phyloP scores from a whole-genome alignment of 2,888 invertebrate genomes.

The Apamea sordens region DNA sequence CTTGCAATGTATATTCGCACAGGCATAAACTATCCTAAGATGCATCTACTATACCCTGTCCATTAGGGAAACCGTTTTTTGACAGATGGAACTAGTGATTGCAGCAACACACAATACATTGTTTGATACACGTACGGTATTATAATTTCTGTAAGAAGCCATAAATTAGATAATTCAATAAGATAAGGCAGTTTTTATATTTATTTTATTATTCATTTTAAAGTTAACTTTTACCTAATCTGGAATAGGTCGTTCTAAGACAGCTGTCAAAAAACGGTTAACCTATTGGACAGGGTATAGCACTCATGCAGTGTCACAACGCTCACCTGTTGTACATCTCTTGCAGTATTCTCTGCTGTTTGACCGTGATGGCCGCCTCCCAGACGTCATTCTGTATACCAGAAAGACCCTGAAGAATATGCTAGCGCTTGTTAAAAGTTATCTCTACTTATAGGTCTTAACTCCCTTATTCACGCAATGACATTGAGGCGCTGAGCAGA shows the following conservation, averaged over 20 bases:
- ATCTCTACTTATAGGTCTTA: conserved; percentile 10
- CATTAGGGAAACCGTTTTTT: too few species aligned
- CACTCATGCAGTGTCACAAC: conserved; percentile 23
- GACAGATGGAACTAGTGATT: too few species aligned
- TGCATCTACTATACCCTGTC: not conserved
- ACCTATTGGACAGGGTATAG: too few species aligned
- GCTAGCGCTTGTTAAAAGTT: conserved; percentile 35
- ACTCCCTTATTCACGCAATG: not conserved
- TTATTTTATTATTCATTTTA: too few species aligned
- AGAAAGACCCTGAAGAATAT: conserved; percentile 78
- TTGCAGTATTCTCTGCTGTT: conserved; percentile 91
- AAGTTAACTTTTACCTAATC: too few species aligned
- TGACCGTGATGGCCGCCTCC: conserved; percentile 92
- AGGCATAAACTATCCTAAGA: not conserved
- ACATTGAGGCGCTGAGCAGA: not conserved
- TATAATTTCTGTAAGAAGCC: too few species aligned
- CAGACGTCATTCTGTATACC: conserved; percentile 91
- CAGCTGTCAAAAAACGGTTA: too few species aligned
- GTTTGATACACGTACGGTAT: too few species aligned
- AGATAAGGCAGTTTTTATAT: too few species aligned
- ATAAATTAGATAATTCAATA: too few species aligned
- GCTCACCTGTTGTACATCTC: conserved; percentile 88
- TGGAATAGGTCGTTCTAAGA: too few species aligned
- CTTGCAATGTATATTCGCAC: not conserved
- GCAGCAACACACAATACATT: too few species aligned